phyloP scores from a whole-genome alignment of 2,113 vertebrate species.

The Natator depressus region DNA sequence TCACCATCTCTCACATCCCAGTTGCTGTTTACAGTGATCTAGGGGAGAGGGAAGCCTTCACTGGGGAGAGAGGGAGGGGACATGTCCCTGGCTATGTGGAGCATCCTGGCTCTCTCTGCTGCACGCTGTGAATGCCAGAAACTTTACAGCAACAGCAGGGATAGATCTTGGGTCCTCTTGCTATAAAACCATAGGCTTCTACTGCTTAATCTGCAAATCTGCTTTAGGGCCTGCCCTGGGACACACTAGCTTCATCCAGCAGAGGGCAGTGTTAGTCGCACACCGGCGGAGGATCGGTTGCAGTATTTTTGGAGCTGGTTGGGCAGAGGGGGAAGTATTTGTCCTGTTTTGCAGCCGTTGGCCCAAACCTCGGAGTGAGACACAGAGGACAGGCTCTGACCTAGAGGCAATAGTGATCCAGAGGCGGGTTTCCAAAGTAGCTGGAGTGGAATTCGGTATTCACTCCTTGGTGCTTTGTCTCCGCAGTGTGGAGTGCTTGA shows the following conservation, averaged over 20 bases:
- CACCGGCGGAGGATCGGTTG: no score
- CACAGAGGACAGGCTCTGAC: neutral
- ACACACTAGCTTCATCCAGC: neutral
- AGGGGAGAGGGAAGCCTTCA: neutral
- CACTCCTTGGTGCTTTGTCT: neutral
- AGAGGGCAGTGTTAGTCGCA: no score
- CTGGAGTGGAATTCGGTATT: neutral
- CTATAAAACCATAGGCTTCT: rapidly evolving
- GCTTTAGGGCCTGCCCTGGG: neutral
- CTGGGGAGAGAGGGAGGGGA: slow-evolving; percentile 51
- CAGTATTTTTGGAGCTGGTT: no score
- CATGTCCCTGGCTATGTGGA: neutral
- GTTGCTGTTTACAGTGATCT: neutral
- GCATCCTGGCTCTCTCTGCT: neutral
- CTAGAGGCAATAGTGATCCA: neutral
- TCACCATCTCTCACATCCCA: no score
- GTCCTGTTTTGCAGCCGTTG: neutral
- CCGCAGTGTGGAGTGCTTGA: neutral
- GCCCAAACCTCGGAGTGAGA: neutral
- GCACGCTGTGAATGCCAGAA: rapidly evolving
- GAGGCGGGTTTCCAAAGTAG: neutral
- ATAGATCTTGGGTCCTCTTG: neutral
- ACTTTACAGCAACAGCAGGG: neutral
- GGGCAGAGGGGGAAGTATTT: no score
- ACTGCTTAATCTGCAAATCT: neutral